phyloP scores from a whole-genome alignment of 2,113 vertebrate species.

The Gallinago undulata region DNA sequence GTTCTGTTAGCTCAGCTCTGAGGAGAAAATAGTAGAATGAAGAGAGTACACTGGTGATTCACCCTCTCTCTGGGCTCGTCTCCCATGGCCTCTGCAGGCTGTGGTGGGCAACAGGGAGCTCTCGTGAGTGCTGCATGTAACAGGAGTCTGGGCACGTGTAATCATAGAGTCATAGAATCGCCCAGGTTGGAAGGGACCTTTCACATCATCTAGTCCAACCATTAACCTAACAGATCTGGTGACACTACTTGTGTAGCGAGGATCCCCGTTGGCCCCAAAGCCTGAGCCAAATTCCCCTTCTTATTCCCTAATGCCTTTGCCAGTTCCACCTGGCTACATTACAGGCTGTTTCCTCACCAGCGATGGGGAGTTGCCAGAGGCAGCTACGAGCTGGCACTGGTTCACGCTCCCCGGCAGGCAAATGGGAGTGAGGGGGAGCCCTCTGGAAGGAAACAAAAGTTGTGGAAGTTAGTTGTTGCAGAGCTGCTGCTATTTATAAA shows the following conservation, averaged over 20 bases:
- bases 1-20: slow-evolving; percentile 10
- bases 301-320: background rate
- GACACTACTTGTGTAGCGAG: background rate
- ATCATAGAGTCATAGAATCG: background rate
- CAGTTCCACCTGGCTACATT: background rate
- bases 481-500: background rate
- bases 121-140: fast-evolving
- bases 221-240: background rate
- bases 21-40: background rate
- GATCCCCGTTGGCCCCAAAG: background rate
- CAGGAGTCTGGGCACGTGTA: background rate
- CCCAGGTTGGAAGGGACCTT: too few species aligned
- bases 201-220: too few species aligned
- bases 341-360: background rate
- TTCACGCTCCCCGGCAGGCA: background rate
- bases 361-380: background rate
- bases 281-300: background rate
- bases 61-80: background rate
- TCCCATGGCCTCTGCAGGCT: background rate
- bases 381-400: background rate
- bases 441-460: slow-evolving; percentile 6
- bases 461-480: background rate
- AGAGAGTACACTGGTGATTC: background rate
- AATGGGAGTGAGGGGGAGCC: background rate
- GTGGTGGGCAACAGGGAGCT: background rate